phyloP scores from a whole-genome alignment of 2,797 vertebrate species.

The Dendrocincla tyrannina region DNA sequence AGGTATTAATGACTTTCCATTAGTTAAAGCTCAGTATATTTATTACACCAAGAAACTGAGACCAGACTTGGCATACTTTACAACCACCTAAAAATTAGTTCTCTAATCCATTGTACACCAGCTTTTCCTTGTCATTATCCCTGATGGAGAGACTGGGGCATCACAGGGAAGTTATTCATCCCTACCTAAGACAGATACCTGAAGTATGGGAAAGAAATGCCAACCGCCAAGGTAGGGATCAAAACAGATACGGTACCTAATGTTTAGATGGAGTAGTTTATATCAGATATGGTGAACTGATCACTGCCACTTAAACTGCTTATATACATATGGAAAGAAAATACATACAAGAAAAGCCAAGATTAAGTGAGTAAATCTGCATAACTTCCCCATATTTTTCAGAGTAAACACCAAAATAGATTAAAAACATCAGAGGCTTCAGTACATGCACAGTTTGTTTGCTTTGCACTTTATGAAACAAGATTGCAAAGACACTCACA shows the following conservation, averaged over 20 bases:
- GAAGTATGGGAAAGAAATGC: neutral
- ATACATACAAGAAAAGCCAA: neutral
- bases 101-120: neutral
- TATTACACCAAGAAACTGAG: neutral
- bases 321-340: no score
- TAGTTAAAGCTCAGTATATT: neutral
- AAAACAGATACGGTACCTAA: neutral
- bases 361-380: neutral
- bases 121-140: neutral
- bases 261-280: neutral
- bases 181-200: neutral
- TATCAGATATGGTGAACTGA: neutral
- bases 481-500: constrained; percentile 76
- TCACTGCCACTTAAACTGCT: neutral
- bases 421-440: neutral
- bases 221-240: neutral
- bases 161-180: neutral
- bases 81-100: neutral
- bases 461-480: neutral
- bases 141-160: neutral
- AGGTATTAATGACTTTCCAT: neutral
- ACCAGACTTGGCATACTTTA: neutral
- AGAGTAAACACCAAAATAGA: neutral
- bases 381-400: neutral
- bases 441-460: neutral